Evolutionary conservation across 1,140 invertebrate genomes (phyloP), one percentile per base, ranked within the genome.

Genomic region (Philotrypesis tridentata): DNA sequence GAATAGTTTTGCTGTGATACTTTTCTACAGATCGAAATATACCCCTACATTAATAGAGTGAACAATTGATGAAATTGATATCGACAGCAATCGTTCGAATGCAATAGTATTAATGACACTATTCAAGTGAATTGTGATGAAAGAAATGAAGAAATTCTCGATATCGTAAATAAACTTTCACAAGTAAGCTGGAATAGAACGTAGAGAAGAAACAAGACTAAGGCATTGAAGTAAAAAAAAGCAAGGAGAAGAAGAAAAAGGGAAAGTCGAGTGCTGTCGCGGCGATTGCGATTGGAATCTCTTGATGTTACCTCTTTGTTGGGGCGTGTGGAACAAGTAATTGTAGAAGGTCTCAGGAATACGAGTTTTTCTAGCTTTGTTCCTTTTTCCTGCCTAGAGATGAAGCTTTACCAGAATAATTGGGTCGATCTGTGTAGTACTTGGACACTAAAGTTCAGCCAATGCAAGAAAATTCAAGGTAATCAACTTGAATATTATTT

Each of bases 221-320:
- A n/a, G n/a, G n/a, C n/a, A n/a, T n/a, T n/a, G n/a, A n/a, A n/a
- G n/a, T n/a, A n/a, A n/a, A n/a, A n/a, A n/a, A n/a, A n/a, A n/a
- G n/a, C n/a, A n/a, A n/a, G n/a, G n/a, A n/a, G n/a, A n/a, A 21
- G 4, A 60, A 60, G 55, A 60, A n/a, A 60, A 17, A 55, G 48
- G 48, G 6, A 55, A 21, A 55, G 21, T n/a, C 6, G 48, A 68
- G 27, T 6, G 31, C 27, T 68, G 29, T 21, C 21, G 63, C 27
- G 67, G 33, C 67, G 31, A 33, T 68, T 17, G 27, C 29, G 67
- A 68, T 68, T 68, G 67, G 67, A 33, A 68, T 68, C 67, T 68
- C 31, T 68, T 37, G 67, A 68, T 68, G 67, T 68, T 68, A 37
- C 21, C 17, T 37, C 67, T 68, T 68, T 68, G 67, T 31, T 29